These are phyloP conservation scores for Trogon melanurus DNA, from an alignment of 2,113 vertebrate species.

Conservation along the genomic window DNA sequence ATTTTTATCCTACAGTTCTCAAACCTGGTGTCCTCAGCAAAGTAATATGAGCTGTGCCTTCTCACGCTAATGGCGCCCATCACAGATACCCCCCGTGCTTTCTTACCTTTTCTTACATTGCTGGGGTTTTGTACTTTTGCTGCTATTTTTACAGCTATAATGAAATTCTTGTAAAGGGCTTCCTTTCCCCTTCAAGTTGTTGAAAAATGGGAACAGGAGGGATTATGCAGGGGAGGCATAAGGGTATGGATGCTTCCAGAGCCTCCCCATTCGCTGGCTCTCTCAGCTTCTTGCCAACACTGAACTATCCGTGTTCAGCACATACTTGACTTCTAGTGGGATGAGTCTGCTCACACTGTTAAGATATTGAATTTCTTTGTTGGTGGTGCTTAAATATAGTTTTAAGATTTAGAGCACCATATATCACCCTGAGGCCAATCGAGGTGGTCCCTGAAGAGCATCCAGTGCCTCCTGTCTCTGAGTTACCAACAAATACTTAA, in stretches of 20 bases:
- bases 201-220: neutral
- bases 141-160: neutral
- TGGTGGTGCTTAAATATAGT: neutral
- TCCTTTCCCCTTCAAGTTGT: neutral
- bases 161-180: neutral
- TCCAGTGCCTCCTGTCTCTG: neutral
- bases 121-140: neutral
- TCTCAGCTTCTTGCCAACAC: neutral
- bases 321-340: neutral
- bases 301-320: neutral
- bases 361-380: neutral
- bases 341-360: neutral
- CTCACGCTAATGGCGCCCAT: too few species aligned
- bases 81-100: neutral
- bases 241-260: neutral
- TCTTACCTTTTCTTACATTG: neutral
- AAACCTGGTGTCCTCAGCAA: neutral
- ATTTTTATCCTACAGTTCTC: neutral
- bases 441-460: neutral
- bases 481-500: neutral
- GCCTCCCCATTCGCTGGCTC: too few species aligned
- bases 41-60: neutral
- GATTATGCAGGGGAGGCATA: rapidly evolving
- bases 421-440: neutral
- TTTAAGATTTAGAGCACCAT: neutral